These are phyloP conservation scores for Toxotes jaculatrix DNA, from an alignment of 2,113 vertebrate genomes.

Conservation along the genomic window DNA sequence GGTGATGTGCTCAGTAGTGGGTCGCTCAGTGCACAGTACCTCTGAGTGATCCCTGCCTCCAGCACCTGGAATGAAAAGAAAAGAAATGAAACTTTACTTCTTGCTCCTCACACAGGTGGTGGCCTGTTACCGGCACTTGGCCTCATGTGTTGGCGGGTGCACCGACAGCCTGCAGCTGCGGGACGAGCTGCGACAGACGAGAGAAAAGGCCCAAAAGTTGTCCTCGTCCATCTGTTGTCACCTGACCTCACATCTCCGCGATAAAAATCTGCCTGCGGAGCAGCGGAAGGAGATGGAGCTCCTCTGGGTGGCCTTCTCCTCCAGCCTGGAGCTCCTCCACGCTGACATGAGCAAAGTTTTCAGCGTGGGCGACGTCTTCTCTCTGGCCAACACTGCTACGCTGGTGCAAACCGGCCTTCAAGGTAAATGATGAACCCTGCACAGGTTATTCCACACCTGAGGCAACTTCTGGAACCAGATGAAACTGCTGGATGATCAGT, in stretches of 20 bases:
- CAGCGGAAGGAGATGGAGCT: conserved; percentile 83
- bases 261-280: conserved; percentile 80
- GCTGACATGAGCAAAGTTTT: conserved; percentile 88
- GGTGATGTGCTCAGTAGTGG: background rate
- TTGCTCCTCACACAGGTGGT: conserved; percentile 79
- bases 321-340: conserved; percentile 85
- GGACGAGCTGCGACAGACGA: conserved; percentile 81
- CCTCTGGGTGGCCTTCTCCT: conserved; percentile 88
- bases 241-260: conserved; percentile 81
- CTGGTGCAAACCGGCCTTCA: conserved; percentile 85
- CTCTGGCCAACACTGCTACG: conserved; percentile 61
- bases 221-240: conserved; percentile 69
- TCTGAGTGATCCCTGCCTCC: background rate
- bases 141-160: conserved; percentile 83
- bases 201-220: conserved; percentile 82
- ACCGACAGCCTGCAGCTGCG: conserved; percentile 82
- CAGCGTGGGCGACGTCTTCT: conserved; percentile 77
- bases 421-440: conserved; percentile 69
- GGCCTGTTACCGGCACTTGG: conserved; percentile 86
- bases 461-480: too few relatives aligned
- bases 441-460: background rate
- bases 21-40: background rate
- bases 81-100: background rate
- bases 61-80: too few relatives aligned
- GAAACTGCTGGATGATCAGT: too few relatives aligned